These are phyloP conservation scores for Nothobranchius kuhntae DNA, from an alignment of 2,113 vertebrate genomes.

Conservation along the genomic window DNA sequence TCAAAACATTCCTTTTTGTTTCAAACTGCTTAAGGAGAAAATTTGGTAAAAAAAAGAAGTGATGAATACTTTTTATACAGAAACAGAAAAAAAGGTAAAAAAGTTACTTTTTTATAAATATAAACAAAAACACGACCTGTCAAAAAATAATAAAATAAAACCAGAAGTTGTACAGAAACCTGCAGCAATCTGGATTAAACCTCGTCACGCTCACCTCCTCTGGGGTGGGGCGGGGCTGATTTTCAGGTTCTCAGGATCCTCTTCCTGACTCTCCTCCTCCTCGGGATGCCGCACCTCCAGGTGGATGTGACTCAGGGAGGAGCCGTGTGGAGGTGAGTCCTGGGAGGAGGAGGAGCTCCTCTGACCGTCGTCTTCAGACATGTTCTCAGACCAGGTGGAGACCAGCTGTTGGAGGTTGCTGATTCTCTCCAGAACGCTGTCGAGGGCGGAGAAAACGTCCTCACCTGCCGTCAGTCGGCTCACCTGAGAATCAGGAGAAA, in stretches of 20 bases:
- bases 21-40: no score
- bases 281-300: conserved; percentile 72
- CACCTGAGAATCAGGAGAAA: conserved; percentile 28
- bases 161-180: no score
- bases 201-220: conserved; percentile 71
- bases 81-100: no score
- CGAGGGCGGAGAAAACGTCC: conserved; percentile 85
- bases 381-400: conserved; percentile 81
- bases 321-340: conserved; percentile 68
- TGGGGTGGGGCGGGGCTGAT: conserved; percentile 17
- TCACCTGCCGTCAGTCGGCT: conserved; percentile 56
- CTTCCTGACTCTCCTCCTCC: conserved; percentile 45
- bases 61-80: no score
- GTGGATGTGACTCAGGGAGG: conserved; percentile 73
- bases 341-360: conserved; percentile 70
- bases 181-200: not conserved
- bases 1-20: no score
- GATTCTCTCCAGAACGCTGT: conserved; percentile 84
- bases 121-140: no score
- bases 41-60: no score
- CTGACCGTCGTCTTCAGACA: conserved; percentile 78
- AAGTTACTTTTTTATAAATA: no score
- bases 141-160: no score
- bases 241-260: conserved; percentile 39
- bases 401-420: conserved; percentile 82